Percentiles rank a stretch among this genome's conserved stretches.
Evolutionary conservation across 2,888 invertebrate genomes (phyloP).

Genomic region (Teinopalpus imperialis): DNA sequence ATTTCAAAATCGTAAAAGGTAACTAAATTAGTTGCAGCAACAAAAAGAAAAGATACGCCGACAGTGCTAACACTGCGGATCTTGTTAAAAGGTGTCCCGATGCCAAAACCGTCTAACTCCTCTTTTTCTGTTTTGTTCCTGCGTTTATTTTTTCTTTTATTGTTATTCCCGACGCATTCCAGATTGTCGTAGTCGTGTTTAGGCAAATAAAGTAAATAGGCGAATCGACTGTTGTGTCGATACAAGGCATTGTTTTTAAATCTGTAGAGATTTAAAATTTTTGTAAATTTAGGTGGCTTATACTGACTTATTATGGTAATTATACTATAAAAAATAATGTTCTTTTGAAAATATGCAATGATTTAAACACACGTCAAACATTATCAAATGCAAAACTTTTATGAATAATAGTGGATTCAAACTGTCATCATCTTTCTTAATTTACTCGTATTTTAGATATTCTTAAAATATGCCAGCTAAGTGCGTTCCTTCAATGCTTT

Average conservation of each 20-base stretch:
- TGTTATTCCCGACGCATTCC: slow-evolving; percentile 38
- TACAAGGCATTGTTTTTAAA: slow-evolving; percentile 21
- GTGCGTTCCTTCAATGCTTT: no score
- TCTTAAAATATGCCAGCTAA: no score
- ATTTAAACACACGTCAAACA: no score
- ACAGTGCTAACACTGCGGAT: slow-evolving; percentile 32
- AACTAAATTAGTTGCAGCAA: slow-evolving; percentile 25
- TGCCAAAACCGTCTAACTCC: slow-evolving; percentile 33
- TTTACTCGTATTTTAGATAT: no score
- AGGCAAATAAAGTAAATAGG: slow-evolving; percentile 33
- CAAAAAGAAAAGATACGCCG: slow-evolving; percentile 28
- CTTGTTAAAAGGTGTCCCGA: slow-evolving; percentile 41
- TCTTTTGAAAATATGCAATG: no score
- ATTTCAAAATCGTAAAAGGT: slow-evolving; percentile 25
- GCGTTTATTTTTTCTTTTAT: slow-evolving; percentile 20
- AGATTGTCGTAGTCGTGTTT: slow-evolving; percentile 36
- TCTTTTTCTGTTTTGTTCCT: slow-evolving; percentile 31
- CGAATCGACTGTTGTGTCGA: slow-evolving; percentile 26
- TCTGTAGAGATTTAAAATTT: slow-evolving; percentile 12
- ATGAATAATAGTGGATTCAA: no score
- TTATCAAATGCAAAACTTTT: no score
- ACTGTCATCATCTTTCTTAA: no score
- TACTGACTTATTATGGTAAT: no score
- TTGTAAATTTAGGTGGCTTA: background rate
- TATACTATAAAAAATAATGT: no score